Base-by-base conservation (phyloP, 2,888 invertebrate genomes). In the Hirtodrosophila cameraria region DNA sequence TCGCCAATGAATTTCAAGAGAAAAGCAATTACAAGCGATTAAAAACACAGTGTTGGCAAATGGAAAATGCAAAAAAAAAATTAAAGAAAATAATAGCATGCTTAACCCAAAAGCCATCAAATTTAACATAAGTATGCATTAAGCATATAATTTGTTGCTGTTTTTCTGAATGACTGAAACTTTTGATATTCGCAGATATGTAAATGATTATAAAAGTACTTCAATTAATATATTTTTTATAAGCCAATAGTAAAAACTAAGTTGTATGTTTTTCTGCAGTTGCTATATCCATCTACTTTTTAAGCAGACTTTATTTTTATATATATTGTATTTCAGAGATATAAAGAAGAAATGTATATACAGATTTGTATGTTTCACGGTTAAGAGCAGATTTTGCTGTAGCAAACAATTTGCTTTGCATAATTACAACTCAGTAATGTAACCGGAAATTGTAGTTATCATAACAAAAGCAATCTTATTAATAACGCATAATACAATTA, bases 11-110 rank as follows among this genome's bases (percentile, higher is more conserved):
- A 36, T 57, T 61, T 74, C 50, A 53, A 61, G 59, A 64, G 72
- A 63, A 65, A 75, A 75, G 60, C 72, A 75, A 75, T 75, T 75
- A 75, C 68, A 63, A 43, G 57, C 57, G 75, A 25, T 63, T 69
- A 28, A 65, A 72, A 65, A 72, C 72, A 36, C 75, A 72, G 7
- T 54, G 60, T 13, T 33, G 58, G 54, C 57, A 75, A 75, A 71
- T 64, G 64, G 52, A 65, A 71, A 67, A 43, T 35, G 23, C 20
- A 43, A 55, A 52, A 27, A 35, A 28, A 41, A 60, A 54, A 39
- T 20, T 13, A 53, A 53, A 35, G 35, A 52, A 54, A 41, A 54
- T 48, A 28, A 39, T 49, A 60, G 16, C 41, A 30, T 61, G 27
- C 12, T 15, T n/a, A 13, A 28, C 12, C 16, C 28, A n/a, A 39